These are phyloP conservation scores for Tipula unca DNA, from an alignment of 2,888 invertebrate genomes.

Conservation along the genomic window DNA sequence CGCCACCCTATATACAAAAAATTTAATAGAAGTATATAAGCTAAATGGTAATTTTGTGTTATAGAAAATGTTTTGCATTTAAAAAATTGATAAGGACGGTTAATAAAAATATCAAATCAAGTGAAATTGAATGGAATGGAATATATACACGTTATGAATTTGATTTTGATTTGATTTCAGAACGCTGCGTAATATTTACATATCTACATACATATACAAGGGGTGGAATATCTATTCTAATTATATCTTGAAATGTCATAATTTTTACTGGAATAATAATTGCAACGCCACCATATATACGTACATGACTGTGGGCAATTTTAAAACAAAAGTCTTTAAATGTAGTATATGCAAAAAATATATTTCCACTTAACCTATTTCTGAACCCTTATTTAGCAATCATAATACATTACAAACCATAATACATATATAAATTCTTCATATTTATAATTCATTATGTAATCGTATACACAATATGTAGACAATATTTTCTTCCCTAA, in stretches of 20 bases:
- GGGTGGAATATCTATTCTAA: background rate
- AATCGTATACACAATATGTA: background rate
- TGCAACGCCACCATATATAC: background rate
- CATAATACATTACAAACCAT: background rate
- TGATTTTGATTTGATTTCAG: background rate
- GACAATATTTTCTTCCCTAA: background rate
- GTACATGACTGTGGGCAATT: background rate
- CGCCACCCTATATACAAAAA: background rate
- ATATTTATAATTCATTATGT: background rate
- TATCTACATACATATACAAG: background rate
- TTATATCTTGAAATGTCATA: background rate
- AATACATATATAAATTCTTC: background rate
- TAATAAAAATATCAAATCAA: background rate
- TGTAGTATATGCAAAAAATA: background rate
- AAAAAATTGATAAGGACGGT: background rate
- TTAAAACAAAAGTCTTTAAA: background rate
- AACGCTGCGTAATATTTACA: background rate
- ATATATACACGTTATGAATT: background rate
- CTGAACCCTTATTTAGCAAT: background rate
- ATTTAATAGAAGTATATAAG: no score
- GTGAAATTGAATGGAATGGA: background rate
- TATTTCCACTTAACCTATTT: constrained; percentile 8
- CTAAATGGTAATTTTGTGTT: background rate
- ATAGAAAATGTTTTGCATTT: background rate
- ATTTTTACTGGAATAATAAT: background rate